A percentile compares a stretch with the other conserved stretches of the same genome.
phyloP scores from a whole-genome alignment of 92 coral and sea anemone genomes.

The Umimayanthus chanpuru region DNA sequence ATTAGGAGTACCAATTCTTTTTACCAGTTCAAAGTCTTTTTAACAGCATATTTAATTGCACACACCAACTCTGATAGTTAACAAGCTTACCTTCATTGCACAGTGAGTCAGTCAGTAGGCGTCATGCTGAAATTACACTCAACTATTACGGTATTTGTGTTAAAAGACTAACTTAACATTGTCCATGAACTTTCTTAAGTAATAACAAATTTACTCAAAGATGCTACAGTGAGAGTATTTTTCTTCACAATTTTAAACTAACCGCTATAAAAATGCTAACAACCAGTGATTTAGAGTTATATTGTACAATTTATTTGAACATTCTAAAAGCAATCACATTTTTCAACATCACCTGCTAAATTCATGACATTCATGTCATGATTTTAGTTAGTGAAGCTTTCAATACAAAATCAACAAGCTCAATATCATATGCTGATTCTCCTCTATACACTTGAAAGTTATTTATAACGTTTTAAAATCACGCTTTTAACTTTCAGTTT shows the following conservation, averaged over 20 bases:
- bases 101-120: conserved; percentile 13
- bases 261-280: not conserved
- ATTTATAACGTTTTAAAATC: not conserved
- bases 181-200: not conserved
- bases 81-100: conserved; percentile 23
- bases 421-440: conserved; percentile 5
- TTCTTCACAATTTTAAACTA: conserved; percentile 3
- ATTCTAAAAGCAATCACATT: not conserved
- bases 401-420: not conserved
- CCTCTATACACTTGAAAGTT: not conserved
- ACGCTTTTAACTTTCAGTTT: not conserved
- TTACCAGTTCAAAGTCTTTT: not conserved
- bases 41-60: conserved; percentile 8
- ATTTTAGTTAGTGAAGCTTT: not conserved
- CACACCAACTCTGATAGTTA: not conserved
- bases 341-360: not conserved
- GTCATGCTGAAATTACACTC: conserved; percentile 36
- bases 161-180: not conserved
- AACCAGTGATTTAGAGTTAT: conserved; percentile 8
- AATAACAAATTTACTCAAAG: conserved; percentile 22
- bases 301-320: not conserved
- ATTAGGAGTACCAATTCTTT: not conserved
- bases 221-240: conserved; percentile 40
- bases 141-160: not conserved
- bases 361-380: not conserved